These are phyloP conservation scores for Acrobasis suavella DNA, from an alignment of 2,888 invertebrate species.

Conservation along the genomic window DNA sequence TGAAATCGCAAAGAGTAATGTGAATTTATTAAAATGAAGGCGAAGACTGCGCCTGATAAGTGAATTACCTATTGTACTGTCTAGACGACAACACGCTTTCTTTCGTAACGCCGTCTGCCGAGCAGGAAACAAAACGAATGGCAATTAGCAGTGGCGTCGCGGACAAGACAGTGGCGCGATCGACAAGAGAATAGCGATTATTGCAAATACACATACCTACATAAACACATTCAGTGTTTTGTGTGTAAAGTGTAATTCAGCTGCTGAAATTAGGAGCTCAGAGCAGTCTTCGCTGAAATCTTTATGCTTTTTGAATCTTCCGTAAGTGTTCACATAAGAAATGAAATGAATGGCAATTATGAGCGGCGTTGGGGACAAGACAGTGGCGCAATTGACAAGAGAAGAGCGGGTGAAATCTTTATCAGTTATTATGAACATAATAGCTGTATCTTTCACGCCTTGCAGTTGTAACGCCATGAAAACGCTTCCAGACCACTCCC, in stretches of 20 bases:
- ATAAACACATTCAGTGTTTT: no score
- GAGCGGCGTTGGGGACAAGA: constrained; percentile 3
- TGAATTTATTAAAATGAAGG: background rate
- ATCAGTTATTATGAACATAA: no score
- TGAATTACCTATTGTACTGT: background rate
- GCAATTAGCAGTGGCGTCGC: constrained; percentile 15
- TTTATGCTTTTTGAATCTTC: no score
- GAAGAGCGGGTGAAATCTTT: no score
- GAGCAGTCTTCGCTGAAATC: no score
- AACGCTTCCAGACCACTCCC: no score
- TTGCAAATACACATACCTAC: no score
- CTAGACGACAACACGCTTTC: constrained; percentile 9
- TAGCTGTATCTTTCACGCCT: no score
- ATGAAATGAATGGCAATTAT: constrained; percentile 14
- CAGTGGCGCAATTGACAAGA: constrained; percentile 1
- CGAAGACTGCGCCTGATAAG: constrained; percentile 1
- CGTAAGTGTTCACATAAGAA: no score
- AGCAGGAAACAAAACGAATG: constrained; percentile 16
- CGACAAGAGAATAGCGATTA: background rate
- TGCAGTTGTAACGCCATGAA: no score
- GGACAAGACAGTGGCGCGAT: constrained; percentile 8
- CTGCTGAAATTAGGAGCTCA: no score
- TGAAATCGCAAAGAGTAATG: background rate
- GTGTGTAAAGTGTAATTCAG: no score
- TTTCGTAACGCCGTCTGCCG: constrained; percentile 6